These are phyloP conservation scores for Pocillopora verrucosa DNA, from an alignment of 64 coral and sea anemone species.

Conservation along the genomic window DNA sequence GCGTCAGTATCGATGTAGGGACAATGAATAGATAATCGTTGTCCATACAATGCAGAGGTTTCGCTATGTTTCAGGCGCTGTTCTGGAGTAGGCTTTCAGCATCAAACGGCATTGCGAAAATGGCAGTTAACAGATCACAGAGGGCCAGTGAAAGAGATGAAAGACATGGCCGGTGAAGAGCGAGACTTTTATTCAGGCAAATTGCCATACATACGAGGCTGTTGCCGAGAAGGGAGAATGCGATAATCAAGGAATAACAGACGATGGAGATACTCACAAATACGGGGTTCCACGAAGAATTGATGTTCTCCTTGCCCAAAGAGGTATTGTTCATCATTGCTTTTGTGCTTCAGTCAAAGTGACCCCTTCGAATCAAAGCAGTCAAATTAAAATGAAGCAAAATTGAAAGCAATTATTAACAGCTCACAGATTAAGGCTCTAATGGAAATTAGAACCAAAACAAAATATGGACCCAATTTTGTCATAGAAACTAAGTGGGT, in stretches of 20 bases:
- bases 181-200: conserved; percentile 50
- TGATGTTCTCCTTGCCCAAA: neutral
- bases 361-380: neutral
- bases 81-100: conserved; percentile 34
- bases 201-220: conserved; percentile 72
- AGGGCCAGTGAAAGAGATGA: conserved; percentile 83
- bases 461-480: too few species aligned
- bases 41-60: conserved; percentile 70
- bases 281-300: neutral
- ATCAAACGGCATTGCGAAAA: conserved; percentile 87
- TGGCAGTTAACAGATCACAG: conserved; percentile 76
- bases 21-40: conserved; percentile 72
- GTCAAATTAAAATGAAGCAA: neutral
- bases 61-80: conserved; percentile 53
- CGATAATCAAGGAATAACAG: conserved; percentile 59
- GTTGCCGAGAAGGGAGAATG: conserved; percentile 72
- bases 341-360: neutral
- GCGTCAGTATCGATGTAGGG: conserved; percentile 78
- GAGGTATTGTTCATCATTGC: conserved; percentile 26
- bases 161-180: conserved; percentile 69
- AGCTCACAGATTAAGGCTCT: too few species aligned
- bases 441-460: too few species aligned
- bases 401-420: too few species aligned
- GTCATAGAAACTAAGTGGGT: too few species aligned
- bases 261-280: neutral